These are phyloP conservation scores for Drosophila kepulauana DNA, from an alignment of 1,140 invertebrate species.

Conservation along the genomic window DNA sequence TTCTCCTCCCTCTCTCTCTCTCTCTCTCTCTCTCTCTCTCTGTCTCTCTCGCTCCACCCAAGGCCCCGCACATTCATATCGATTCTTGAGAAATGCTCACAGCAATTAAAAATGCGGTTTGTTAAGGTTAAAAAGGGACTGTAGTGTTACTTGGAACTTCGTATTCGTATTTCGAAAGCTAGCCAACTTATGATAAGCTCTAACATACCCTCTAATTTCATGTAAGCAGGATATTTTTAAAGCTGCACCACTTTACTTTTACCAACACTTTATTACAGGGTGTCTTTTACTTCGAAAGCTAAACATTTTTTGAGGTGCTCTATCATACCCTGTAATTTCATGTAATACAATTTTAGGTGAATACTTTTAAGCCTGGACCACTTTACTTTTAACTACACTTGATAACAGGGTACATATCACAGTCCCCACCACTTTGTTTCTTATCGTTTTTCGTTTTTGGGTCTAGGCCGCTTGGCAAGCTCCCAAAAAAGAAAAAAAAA, in stretches of 20 bases:
- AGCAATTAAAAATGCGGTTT: slow-evolving; percentile 10
- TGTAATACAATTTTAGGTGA: too few relatives aligned
- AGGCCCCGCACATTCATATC: slow-evolving; percentile 16
- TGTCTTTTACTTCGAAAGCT: too few relatives aligned
- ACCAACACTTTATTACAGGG: too few relatives aligned
- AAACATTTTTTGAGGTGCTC: too few relatives aligned
- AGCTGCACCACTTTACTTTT: too few relatives aligned
- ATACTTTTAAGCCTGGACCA: too few relatives aligned
- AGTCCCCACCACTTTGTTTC: not conserved
- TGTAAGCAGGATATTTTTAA: too few relatives aligned
- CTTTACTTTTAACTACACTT: too few relatives aligned
- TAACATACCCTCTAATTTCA: not conserved
- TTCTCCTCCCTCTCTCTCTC: not conserved
- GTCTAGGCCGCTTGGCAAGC: slow-evolving; percentile 40
- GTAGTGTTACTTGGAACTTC: not conserved
- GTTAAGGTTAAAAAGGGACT: slow-evolving; percentile 1
- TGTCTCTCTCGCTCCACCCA: not conserved
- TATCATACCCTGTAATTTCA: not conserved
- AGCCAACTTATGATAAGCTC: too few relatives aligned
- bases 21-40: not conserved
- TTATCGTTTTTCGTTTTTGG: slow-evolving; percentile 23
- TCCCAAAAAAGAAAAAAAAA: slow-evolving; percentile 13
- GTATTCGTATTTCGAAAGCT: too few relatives aligned
- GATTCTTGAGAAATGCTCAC: slow-evolving; percentile 36
- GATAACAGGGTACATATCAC: too few relatives aligned